phyloP scores from a whole-genome alignment of 2,888 invertebrate species.

The Steromphala cineraria region DNA sequence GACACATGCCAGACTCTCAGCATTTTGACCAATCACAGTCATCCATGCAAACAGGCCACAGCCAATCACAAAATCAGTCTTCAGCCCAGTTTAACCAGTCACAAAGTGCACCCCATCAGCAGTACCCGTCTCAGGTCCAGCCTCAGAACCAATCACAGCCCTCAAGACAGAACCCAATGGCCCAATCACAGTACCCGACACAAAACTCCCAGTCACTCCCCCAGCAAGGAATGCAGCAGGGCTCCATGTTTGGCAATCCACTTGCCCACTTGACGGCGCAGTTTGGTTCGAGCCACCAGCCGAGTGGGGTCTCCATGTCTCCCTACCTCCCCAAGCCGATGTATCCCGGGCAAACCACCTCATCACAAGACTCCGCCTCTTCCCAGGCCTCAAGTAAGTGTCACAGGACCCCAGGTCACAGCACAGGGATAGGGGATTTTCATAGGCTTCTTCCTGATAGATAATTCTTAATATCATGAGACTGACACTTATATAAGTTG shows the following conservation, averaged over 20 bases:
- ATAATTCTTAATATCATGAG: no score
- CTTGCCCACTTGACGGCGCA: neutral
- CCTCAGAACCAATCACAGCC: constrained; percentile 19
- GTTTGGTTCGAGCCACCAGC: neutral
- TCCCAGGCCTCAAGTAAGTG: neutral
- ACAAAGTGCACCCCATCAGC: constrained; percentile 3
- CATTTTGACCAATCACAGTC: neutral
- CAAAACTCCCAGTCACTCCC: neutral
- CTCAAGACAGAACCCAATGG: constrained; percentile 4
- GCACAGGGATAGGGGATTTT: no score
- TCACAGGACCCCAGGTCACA: neutral
- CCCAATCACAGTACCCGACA: neutral
- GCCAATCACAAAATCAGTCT: neutral
- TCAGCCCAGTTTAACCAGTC: neutral
- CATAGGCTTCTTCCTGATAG: no score
- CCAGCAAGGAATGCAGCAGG: neutral
- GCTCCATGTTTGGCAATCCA: neutral
- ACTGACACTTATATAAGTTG: no score
- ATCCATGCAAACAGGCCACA: neutral
- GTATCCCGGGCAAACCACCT: neutral
- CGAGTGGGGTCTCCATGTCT: neutral
- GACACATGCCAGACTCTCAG: neutral
- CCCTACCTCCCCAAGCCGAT: neutral
- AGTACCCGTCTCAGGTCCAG: neutral
- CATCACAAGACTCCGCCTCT: neutral